phyloP scores from a whole-genome alignment of 2,888 invertebrate species.

The Drosophila prolongata region DNA sequence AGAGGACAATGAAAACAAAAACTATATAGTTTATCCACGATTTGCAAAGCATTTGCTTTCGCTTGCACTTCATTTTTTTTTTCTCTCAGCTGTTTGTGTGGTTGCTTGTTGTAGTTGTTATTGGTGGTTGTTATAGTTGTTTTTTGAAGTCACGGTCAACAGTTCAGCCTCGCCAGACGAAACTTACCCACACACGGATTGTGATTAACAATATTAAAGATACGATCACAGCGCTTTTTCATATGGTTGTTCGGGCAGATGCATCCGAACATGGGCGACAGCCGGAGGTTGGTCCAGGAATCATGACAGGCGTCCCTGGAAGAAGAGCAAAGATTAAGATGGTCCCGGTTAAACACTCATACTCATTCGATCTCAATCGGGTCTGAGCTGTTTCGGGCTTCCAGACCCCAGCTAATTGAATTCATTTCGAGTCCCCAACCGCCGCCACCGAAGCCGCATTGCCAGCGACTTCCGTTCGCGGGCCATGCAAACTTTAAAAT shows the following conservation, averaged over 20 bases:
- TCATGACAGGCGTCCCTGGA: constrained; percentile 93
- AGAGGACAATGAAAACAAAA: constrained; percentile 29
- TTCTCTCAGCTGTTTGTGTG: constrained; percentile 43
- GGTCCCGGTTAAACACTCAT: constrained; percentile 17
- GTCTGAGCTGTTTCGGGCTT: neutral
- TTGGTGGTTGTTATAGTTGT: constrained; percentile 48
- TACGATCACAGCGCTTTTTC: constrained; percentile 94
- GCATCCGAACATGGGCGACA: constrained; percentile 96
- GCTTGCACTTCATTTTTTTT: constrained; percentile 15
- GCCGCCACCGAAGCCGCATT: constrained; percentile 18
- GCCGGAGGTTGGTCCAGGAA: constrained; percentile 93
- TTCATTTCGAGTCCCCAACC: constrained; percentile 52
- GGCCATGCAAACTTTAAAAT: constrained; percentile 71
- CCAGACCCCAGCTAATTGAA: constrained; percentile 45
- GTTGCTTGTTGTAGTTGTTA: constrained; percentile 45
- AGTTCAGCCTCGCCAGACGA: constrained; percentile 26
- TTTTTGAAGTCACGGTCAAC: constrained; percentile 33
- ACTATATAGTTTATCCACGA: constrained; percentile 17
- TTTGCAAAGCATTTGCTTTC: constrained; percentile 35
- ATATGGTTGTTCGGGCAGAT: constrained; percentile 96
- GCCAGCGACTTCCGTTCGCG: constrained; percentile 64
- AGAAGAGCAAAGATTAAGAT: constrained; percentile 27
- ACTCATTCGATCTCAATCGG: neutral
- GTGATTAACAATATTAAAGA: constrained; percentile 95
- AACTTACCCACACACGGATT: constrained; percentile 97